phyloP scores from a whole-genome alignment of 2,888 invertebrate species.

The Phortica magna region DNA sequence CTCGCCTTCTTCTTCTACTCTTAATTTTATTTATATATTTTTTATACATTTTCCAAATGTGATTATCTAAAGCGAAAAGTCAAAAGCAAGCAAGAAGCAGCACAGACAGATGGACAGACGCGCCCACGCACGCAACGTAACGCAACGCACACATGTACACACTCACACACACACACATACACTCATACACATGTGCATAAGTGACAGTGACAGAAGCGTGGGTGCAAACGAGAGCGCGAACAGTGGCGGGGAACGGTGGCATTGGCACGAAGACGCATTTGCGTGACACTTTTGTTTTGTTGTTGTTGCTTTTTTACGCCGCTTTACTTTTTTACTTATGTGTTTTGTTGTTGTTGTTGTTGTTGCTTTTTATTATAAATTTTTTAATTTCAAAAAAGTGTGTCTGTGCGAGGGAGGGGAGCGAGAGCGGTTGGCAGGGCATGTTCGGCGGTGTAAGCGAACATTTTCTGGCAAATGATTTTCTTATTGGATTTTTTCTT shows the following conservation, averaged over 20 bases:
- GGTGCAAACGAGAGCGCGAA: no score
- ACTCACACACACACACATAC: no score
- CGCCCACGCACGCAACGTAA: background rate
- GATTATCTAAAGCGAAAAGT: conserved; percentile 13
- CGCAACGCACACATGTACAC: background rate
- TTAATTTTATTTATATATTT: background rate
- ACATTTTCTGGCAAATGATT: conserved; percentile 1
- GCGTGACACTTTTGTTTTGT: background rate
- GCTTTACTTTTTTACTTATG: background rate
- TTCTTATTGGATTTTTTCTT: background rate
- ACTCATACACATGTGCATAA: no score
- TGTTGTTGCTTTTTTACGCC: background rate
- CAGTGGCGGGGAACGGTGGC: no score
- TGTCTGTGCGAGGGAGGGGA: background rate
- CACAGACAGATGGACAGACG: background rate
- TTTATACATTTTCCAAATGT: background rate
- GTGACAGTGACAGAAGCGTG: no score
- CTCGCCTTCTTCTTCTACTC: background rate
- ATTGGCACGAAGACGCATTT: background rate
- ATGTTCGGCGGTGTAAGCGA: background rate
- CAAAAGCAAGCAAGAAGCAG: background rate
- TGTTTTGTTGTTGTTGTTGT: background rate
- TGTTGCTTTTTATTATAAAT: no score
- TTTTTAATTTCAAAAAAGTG: background rate
- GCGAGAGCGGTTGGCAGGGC: background rate